phyloP scores from a whole-genome alignment of 2,797 vertebrate species.

The Enteromius thamalakanensis region DNA sequence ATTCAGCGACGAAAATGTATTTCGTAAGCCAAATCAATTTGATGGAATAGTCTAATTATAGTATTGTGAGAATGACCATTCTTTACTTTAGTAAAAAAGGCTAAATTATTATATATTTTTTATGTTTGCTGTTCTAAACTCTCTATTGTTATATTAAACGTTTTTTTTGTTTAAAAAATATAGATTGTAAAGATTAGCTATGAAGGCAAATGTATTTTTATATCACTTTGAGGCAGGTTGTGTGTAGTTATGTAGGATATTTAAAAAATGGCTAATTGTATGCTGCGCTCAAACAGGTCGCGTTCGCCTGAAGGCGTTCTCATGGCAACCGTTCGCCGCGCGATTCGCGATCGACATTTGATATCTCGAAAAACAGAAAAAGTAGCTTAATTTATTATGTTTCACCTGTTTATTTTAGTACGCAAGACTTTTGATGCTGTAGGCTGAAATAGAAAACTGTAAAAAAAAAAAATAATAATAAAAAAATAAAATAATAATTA shows the following conservation, averaged over 20 bases:
- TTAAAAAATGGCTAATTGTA: background rate
- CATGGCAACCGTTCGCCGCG: background rate
- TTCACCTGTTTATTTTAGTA: background rate
- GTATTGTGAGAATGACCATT: no score
- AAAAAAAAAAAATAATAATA: no score
- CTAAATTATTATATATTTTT: no score
- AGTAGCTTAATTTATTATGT: background rate
- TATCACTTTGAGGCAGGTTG: background rate
- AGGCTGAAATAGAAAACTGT: background rate
- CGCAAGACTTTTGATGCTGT: background rate
- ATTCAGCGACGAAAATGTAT: background rate
- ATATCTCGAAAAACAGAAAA: background rate
- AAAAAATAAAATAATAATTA: no score
- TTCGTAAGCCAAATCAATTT: background rate
- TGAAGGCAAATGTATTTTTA: background rate
- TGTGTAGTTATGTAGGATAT: background rate
- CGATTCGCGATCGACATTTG: no score
- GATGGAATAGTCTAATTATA: background rate
- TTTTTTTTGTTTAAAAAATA: no score
- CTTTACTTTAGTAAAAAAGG: background rate
- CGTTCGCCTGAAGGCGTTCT: no score
- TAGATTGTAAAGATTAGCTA: background rate
- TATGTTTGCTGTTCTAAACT: background rate
- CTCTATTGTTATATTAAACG: no score
- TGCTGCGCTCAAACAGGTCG: no score